Percentiles rank a stretch among this genome's conserved stretches.
phyloP scores from a whole-genome alignment of 2,113 vertebrate species.

The Barnardius zonarius region DNA sequence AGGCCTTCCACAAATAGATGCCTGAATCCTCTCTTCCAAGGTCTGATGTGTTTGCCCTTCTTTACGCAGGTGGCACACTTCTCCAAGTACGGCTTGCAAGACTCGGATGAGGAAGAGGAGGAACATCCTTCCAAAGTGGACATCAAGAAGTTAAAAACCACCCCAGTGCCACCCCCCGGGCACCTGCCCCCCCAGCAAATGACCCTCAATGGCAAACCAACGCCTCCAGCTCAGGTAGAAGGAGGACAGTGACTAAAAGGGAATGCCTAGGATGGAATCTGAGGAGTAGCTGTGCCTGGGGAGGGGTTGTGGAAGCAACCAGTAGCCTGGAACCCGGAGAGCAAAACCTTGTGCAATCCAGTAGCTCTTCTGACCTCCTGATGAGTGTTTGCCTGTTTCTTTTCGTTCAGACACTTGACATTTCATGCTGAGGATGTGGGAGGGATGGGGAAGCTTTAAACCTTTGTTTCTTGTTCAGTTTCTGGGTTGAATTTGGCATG shows the following conservation, averaged over 20 bases:
- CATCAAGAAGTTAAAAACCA: constrained; percentile 89
- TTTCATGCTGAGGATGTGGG: neutral
- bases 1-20: neutral
- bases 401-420: neutral
- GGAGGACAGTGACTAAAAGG: constrained; percentile 50
- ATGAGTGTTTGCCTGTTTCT: constrained; percentile 23
- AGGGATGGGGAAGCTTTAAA: neutral
- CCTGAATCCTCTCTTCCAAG: too few relatives aligned
- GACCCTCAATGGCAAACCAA: constrained; percentile 73
- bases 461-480: constrained; percentile 17
- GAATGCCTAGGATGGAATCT: neutral
- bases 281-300: constrained; percentile 12
- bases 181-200: constrained; percentile 78
- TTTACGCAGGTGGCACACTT: constrained; percentile 88
- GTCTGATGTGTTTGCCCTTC: neutral
- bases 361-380: neutral
- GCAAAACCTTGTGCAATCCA: neutral
- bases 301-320: constrained; percentile 27
- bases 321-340: constrained; percentile 22
- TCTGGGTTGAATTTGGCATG: neutral
- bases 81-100: constrained; percentile 94
- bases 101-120: constrained; percentile 93
- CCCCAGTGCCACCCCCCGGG: constrained; percentile 63
- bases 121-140: constrained; percentile 78
- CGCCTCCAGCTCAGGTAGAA: constrained; percentile 85